Percentiles rank a stretch among this genome's conserved stretches.
phyloP scores from a whole-genome alignment of 2,888 invertebrate species.

The Aelia acuminata region DNA sequence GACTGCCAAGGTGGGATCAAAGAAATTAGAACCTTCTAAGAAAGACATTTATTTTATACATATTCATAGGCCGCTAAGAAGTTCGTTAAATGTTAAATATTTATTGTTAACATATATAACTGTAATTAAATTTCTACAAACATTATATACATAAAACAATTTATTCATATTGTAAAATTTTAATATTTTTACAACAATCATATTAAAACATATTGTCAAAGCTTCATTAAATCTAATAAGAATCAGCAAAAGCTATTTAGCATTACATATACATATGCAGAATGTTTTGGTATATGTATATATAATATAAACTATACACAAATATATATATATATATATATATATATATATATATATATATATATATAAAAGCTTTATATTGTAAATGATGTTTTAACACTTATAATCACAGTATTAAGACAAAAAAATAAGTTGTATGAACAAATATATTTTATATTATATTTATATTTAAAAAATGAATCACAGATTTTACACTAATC shows the following conservation, averaged over 20 bases:
- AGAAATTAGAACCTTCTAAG: constrained; percentile 61
- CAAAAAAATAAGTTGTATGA: constrained; percentile 61
- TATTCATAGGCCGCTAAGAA: constrained; percentile 65
- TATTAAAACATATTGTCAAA: constrained; percentile 65
- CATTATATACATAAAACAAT: constrained; percentile 62
- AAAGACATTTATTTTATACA: constrained; percentile 65
- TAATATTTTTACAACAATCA: constrained; percentile 64
- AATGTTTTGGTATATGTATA: constrained; percentile 57
- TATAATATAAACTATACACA: constrained; percentile 48
- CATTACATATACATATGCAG: constrained; percentile 56
- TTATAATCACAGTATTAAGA: constrained; percentile 62
- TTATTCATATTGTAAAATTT: constrained; percentile 61
- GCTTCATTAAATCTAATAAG: constrained; percentile 61
- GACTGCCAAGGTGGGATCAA: neutral
- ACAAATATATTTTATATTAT: constrained; percentile 59
- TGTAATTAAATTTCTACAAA: constrained; percentile 62
- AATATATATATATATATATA: constrained; percentile 52
- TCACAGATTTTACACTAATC: constrained; percentile 60
- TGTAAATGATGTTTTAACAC: constrained; percentile 56
- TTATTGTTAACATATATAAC: constrained; percentile 61
- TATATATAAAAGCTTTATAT: constrained; percentile 55
- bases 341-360: constrained; percentile 52
- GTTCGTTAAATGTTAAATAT: constrained; percentile 63
- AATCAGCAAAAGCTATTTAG: constrained; percentile 62
- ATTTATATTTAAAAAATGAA: constrained; percentile 59